Percentiles rank a stretch among this genome's conserved stretches.
phyloP scores from a whole-genome alignment of 2,888 invertebrate genomes.

The Patella caerulea region DNA sequence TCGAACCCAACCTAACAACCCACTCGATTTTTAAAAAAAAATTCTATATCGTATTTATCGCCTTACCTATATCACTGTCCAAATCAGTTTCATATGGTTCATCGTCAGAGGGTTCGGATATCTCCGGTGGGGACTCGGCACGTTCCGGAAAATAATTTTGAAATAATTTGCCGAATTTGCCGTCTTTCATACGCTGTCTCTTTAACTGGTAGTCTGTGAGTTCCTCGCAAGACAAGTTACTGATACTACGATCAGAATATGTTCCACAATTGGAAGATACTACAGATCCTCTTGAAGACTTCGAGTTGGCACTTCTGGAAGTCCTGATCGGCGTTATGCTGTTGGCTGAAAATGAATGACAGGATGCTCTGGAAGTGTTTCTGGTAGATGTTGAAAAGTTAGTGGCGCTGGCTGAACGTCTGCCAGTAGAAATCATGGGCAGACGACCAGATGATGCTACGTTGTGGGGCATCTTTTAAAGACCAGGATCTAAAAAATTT shows the following conservation, averaged over 20 bases:
- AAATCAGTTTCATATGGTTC: conserved; percentile 44
- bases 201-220: neutral
- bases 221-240: neutral
- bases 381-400: neutral
- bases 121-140: conserved; percentile 26
- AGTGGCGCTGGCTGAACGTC: neutral
- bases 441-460: neutral
- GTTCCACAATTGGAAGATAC: neutral
- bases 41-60: too few relatives aligned
- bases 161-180: conserved; percentile 34
- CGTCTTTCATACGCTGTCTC: neutral
- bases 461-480: neutral
- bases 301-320: neutral
- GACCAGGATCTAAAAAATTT: too few relatives aligned
- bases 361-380: neutral
- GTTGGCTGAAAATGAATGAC: neutral
- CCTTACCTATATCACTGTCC: conserved; percentile 37
- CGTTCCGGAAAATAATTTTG: conserved; percentile 37
- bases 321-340: neutral
- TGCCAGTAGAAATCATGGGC: neutral
- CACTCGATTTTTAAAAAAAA: too few relatives aligned
- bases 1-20: too few relatives aligned
- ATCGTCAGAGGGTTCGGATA: conserved; percentile 30
- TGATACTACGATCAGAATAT: neutral
- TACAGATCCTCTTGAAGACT: neutral